Evolutionary conservation across 2,113 vertebrate genomes (phyloP), one percentile per base, ranked within the genome.

Genomic region (Tonatia bakeri): DNA sequence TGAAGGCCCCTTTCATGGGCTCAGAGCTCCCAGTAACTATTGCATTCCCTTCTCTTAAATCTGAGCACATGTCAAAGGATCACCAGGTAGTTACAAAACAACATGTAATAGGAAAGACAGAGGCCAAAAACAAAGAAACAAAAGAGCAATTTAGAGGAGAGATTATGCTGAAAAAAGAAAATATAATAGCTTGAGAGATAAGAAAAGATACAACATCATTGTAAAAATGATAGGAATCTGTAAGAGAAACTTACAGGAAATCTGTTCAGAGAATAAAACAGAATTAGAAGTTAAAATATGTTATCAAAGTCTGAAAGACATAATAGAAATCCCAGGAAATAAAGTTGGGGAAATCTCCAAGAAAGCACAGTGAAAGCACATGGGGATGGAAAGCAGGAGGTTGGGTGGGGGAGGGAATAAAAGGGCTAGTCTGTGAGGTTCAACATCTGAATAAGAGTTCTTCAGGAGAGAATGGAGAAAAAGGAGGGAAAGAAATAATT

Each of bases 241-340:
- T 70, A 72, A 72, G 90, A 65, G 31, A 70, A 88, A 38, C 11
- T 43, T 43, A 43, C 4, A 43, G 43, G 43, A 43, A 43, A 43
- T 43, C 6, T 43, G 69, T 38, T 95, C 33, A 80, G 69, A 88
- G 38, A 43, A 69, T 17, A 33, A 83, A 81, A 93, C 20, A 72
- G 52, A 90, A 59, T 4, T 94, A 45, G 43, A 4, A 87, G 70
- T 73, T 19, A 56, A 91, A 90, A 20, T 72, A 38, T 50, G 17
- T 38, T 92, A 84, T n/a, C 15, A 15, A 87, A 91, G 75, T 67
- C 65, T 82, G 65, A 56, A 90, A 95, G 85, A 61, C 40, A 22
- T 26, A 95, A 22, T 38, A 75, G 31, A 83, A 75, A 65, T 7
- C 33, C 65, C 92, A 90, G 40, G 79, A 96, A 90, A 87, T 90